Conservation (phyloP, 1,140 invertebrate genomes). For the Drosophila pectinifera region DNA sequence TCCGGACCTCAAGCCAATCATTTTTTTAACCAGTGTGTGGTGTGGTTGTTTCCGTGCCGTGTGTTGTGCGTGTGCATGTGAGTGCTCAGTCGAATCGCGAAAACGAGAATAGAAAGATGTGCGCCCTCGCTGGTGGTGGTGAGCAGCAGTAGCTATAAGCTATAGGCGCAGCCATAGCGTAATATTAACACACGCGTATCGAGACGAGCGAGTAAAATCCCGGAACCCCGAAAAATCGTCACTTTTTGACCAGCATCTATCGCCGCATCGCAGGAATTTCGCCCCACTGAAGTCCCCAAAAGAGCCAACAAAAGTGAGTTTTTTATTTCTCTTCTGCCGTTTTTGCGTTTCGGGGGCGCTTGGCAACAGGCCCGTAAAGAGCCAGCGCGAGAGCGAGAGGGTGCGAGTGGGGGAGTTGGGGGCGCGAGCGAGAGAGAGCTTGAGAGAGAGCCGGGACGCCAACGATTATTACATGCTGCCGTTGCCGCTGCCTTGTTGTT, state of each 20-base stretch:
- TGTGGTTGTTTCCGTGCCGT: conserved; percentile 44
- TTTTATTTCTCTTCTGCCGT: conserved; percentile 9
- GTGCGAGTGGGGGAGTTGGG: conserved; percentile 13
- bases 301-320: conserved; percentile 69
- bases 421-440: conserved; percentile 6
- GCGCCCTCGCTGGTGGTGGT: conserved; percentile 59
- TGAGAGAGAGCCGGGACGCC: conserved; percentile 48
- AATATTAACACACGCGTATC: conserved; percentile 52
- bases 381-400: conserved; percentile 15
- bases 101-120: conserved; percentile 78
- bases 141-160: conserved; percentile 24
- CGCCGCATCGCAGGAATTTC: conserved; percentile 21
- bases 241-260: conserved; percentile 5
- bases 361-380: conserved; percentile 73
- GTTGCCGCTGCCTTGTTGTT: conserved; percentile 13
- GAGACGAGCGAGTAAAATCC: conserved; percentile 29
- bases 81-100: conserved; percentile 67
- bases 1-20: conserved; percentile 38
- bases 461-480: conserved; percentile 48
- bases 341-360: conserved; percentile 55
- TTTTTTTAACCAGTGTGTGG: conserved; percentile 56
- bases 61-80: conserved; percentile 39
- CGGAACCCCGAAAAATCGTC: conserved; percentile 7
- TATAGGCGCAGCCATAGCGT: conserved; percentile 61
- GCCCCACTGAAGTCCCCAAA: conserved; percentile 32